These are phyloP conservation scores for Enteromius unitaeniatus DNA, from an alignment of 2,797 vertebrate species.

Conservation along the genomic window DNA sequence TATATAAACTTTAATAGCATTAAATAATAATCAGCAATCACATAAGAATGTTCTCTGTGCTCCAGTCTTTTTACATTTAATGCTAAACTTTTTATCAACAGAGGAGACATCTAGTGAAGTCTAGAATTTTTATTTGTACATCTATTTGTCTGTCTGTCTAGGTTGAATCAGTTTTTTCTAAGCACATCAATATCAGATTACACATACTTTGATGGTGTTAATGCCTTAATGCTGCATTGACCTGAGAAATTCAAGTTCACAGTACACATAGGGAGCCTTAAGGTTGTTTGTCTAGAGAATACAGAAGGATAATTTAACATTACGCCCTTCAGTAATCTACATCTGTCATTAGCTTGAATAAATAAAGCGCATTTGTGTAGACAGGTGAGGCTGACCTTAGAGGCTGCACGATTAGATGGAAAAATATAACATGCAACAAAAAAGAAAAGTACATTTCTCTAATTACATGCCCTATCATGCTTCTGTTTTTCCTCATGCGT, in stretches of 20 bases:
- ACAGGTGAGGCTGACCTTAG: conserved; percentile 45
- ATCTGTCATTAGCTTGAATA: conserved; percentile 38
- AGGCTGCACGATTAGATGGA: conserved; percentile 13
- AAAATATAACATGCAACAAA: conserved; percentile 27
- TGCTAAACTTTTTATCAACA: not conserved
- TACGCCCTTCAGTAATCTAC: conserved; percentile 10
- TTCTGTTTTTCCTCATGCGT: not conserved
- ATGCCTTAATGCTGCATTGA: conserved; percentile 2
- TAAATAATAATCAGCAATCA: not conserved
- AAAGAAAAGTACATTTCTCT: conserved; percentile 12
- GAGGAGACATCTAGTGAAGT: not conserved
- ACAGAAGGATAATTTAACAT: conserved; percentile 11
- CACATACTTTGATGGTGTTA: conserved; percentile 7
- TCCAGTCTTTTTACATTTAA: not conserved
- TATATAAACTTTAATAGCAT: too few species aligned
- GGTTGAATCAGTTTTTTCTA: not conserved
- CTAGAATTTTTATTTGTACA: too few species aligned
- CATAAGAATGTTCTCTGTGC: not conserved
- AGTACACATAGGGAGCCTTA: not conserved
- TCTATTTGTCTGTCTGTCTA: not conserved
- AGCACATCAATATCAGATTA: not conserved
- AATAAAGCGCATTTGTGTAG: conserved; percentile 23
- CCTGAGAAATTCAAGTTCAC: conserved; percentile 13
- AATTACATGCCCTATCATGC: conserved; percentile 7
- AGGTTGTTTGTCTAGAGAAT: conserved; percentile 26